A percentile compares a stretch with the other conserved stretches of the same genome.
These are phyloP conservation scores for Rhinoderma darwinii DNA, from an alignment of 2,113 vertebrate species.

Conservation along the genomic window DNA sequence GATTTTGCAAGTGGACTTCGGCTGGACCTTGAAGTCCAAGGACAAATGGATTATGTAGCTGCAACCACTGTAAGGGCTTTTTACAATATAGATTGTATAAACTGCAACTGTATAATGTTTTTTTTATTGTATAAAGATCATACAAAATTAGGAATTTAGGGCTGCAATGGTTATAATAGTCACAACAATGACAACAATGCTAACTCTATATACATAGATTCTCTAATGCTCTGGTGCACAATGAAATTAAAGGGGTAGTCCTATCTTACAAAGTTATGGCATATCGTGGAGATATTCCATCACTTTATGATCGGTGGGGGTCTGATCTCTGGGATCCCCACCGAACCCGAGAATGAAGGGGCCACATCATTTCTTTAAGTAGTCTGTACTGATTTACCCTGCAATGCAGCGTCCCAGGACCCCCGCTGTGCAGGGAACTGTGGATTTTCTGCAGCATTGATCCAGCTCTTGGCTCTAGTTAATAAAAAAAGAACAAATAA, in stretches of 20 bases:
- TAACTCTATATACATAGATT: not conserved
- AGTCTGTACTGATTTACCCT: no score
- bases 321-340: no score
- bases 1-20: constrained; percentile 38
- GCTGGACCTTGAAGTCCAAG: constrained; percentile 41
- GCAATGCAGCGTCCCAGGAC: no score
- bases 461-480: no score
- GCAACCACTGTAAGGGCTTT: constrained; percentile 30
- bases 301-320: no score
- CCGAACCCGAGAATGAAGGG: no score
- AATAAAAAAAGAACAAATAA: no score
- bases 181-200: not conserved
- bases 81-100: constrained; percentile 34
- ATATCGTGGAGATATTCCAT: no score
- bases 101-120: not conserved
- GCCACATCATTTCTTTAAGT: no score
- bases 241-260: constrained; percentile 1
- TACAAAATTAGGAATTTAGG: not conserved
- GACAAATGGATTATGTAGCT: constrained; percentile 45
- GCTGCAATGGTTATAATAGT: not conserved
- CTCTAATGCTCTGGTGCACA: not conserved
- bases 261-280: no score
- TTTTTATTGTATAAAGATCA: not conserved
- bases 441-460: no score
- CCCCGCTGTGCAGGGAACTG: no score